phyloP scores from a whole-genome alignment of 2,888 invertebrate genomes.

The Lasioglossum pauxillum region DNA sequence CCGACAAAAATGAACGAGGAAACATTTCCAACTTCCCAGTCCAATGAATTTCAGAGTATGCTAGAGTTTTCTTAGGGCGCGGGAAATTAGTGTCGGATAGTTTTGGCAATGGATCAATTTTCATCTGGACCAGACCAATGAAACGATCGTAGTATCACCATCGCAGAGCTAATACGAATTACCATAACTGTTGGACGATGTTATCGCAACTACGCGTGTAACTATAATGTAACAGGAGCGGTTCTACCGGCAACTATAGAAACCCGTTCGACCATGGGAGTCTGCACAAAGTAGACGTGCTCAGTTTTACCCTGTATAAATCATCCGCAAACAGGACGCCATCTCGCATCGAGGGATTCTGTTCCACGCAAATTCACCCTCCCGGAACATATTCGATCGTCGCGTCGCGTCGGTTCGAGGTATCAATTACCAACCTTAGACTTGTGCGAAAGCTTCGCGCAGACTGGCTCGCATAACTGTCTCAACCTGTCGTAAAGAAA shows the following conservation, averaged over 20 bases:
- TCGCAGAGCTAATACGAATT: conserved; percentile 50
- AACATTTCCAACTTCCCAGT: neutral
- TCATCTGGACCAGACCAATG: neutral
- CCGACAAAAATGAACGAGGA: too few species aligned
- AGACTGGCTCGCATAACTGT: neutral
- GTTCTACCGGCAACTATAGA: conserved; percentile 31
- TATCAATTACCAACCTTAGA: conserved; percentile 6
- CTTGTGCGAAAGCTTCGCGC: neutral
- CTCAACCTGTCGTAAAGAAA: neutral
- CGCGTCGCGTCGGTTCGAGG: neutral
- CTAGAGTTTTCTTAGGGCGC: neutral
- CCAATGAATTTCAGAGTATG: neutral
- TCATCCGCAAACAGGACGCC: conserved; percentile 35
- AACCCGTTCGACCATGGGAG: conserved; percentile 29
- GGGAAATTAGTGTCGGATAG: neutral
- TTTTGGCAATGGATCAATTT: conserved; percentile 15
- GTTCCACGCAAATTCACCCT: neutral
- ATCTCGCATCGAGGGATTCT: conserved; percentile 14
- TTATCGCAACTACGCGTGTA: conserved; percentile 48
- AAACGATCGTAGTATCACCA: conserved; percentile 17
- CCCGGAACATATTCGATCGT: conserved; percentile 22
- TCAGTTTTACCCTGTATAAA: conserved; percentile 36
- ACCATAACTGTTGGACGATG: conserved; percentile 49
- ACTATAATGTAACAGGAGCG: conserved; percentile 36
- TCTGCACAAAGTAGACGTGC: conserved; percentile 36